These are phyloP conservation scores for Sympetrum striolatum DNA, from an alignment of 2,888 invertebrate species.

Conservation along the genomic window DNA sequence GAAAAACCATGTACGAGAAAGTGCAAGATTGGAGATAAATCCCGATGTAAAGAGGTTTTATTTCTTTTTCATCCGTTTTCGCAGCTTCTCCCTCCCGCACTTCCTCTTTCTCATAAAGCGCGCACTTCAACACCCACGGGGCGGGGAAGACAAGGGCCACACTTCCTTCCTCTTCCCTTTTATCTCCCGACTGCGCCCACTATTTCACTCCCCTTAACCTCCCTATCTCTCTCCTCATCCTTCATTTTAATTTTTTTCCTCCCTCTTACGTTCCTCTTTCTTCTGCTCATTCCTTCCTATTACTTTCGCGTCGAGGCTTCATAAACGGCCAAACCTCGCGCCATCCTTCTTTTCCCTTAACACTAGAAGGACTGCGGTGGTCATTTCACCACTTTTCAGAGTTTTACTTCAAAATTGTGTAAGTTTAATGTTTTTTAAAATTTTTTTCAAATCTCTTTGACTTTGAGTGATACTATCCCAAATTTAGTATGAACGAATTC, in stretches of 20 bases:
- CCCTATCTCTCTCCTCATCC: background rate
- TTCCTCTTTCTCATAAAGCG: background rate
- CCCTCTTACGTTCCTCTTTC: background rate
- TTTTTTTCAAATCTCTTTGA: too few species aligned
- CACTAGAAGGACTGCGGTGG: too few species aligned
- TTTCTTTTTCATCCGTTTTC: background rate
- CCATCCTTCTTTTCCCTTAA: background rate
- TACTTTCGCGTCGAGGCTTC: background rate
- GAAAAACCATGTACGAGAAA: background rate
- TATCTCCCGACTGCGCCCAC: conserved; percentile 32
- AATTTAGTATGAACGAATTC: too few species aligned
- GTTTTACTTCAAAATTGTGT: too few species aligned
- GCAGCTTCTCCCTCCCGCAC: background rate
- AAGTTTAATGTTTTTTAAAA: too few species aligned
- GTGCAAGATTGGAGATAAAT: background rate
- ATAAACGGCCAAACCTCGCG: background rate
- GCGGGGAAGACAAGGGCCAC: background rate
- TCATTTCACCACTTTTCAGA: too few species aligned
- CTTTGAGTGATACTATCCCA: too few species aligned
- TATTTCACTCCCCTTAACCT: conserved; percentile 7
- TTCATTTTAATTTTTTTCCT: background rate
- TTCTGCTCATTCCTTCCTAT: background rate
- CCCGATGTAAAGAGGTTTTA: background rate
- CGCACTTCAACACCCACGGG: conserved; percentile 17
- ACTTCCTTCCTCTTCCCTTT: conserved; percentile 10